Evolutionary conservation across 2,113 vertebrate species (phyloP).

Genomic region (Forbesichthys papilliferus): DNA sequence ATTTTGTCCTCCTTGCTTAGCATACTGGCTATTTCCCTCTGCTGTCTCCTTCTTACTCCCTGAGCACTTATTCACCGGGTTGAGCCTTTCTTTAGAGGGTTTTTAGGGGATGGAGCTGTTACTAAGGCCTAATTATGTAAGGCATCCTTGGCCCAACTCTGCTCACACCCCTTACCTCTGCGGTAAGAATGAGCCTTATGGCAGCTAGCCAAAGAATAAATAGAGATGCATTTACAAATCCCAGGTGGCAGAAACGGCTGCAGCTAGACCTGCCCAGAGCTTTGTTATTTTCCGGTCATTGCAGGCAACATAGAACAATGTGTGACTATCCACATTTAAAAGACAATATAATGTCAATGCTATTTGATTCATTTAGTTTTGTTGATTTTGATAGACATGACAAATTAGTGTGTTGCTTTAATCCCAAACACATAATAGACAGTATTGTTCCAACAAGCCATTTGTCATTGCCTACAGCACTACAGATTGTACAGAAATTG

Average conservation of each 20-base stretch:
- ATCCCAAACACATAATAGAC: no score
- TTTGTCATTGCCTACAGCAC: no score
- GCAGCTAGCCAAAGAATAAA: slow-evolving; percentile 60
- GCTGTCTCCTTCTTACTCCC: neutral
- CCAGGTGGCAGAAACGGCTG: slow-evolving; percentile 50
- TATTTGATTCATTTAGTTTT: slow-evolving; percentile 15
- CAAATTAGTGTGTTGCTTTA: no score
- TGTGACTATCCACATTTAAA: slow-evolving; percentile 41
- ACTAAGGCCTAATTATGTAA: slow-evolving; percentile 49
- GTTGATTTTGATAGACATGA: no score
- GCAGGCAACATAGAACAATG: slow-evolving; percentile 36
- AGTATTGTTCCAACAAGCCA: no score
- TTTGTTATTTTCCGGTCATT: slow-evolving; percentile 24
- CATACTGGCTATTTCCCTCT: no score
- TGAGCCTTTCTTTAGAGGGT: slow-evolving; percentile 25
- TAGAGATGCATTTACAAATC: slow-evolving; percentile 65
- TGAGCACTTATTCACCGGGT: slow-evolving; percentile 38
- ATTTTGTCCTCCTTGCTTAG: no score
- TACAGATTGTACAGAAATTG: no score
- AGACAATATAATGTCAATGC: slow-evolving; percentile 39
- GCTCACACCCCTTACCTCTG: slow-evolving; percentile 46
- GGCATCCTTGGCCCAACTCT: slow-evolving; percentile 29
- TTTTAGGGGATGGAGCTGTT: slow-evolving; percentile 32
- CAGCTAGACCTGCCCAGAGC: slow-evolving; percentile 31
- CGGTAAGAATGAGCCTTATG: slow-evolving; percentile 46